Base-by-base conservation (phyloP, 2,797 vertebrate genomes). In the Siniperca scherzeri region DNA sequence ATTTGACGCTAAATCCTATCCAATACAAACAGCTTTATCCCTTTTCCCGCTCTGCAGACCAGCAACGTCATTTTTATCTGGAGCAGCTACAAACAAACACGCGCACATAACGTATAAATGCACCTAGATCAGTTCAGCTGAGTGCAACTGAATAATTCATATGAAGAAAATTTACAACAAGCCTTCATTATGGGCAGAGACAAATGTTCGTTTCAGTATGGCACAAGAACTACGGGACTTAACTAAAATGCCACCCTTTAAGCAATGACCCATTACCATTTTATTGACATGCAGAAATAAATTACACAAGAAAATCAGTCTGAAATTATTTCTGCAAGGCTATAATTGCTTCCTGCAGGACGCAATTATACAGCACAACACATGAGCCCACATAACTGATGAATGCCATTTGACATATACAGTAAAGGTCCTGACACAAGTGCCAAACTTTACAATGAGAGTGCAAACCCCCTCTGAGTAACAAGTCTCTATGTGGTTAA, bases 21-120 rank as follows among this genome's bases (percentile, higher is more conserved):
- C 87, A 92, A 87, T 87, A 90, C 89, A 94, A 93, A 93, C 82
- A 83, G 90, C 80, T 91, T 90, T 84, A 92, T 94, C 87, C 88
- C 72, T 82, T 87, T 87, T 81, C 70, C 79, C 57, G n/a, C 81
- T 91, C 75, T 83, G 79, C 83, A 85, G 87, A 86, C 80, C 85
- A 90, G 72, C 62, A 80, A 87, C 52, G 33, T 79, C 84, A 83
- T 89, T 81, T 90, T 84, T 82, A 88, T 84, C 78, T 80, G 85
- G 76, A 88, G 70, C 87, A 79, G 79, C 68, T 68, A 85, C 88
- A 85, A 79, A 85, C 77, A 84, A 53, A 84, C 71, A 80, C 44
- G 55, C 67, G 79, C 38, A 80, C 64, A 83, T 59, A 81, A 85
- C 56, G 76, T 80, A 89, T 80, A 91, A 88, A 87, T 61, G 75